Evolutionary conservation across 1,140 invertebrate genomes (phyloP).

Genomic region (Listronotus oregonensis): DNA sequence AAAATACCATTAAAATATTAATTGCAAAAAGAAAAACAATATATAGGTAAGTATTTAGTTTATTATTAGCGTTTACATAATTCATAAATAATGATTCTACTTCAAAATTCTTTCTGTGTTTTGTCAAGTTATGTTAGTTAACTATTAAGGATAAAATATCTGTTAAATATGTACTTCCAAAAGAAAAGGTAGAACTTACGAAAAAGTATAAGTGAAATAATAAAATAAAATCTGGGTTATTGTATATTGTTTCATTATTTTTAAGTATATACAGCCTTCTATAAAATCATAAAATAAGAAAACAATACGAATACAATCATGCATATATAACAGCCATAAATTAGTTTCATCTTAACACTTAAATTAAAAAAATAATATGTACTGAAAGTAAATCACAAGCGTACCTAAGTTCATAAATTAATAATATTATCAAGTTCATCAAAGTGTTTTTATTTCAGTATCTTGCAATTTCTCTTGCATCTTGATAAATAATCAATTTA

Average conservation of each 20-base stretch:
- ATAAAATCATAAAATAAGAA: constrained; percentile 23
- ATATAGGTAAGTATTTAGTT: too few relatives aligned
- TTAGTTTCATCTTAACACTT: constrained; percentile 25
- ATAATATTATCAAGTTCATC: constrained; percentile 7
- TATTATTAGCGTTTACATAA: too few relatives aligned
- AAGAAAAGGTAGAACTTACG: too few relatives aligned
- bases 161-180: too few relatives aligned
- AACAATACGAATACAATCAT: constrained; percentile 21
- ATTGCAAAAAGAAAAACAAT: too few relatives aligned
- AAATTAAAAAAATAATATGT: constrained; percentile 12
- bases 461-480: not conserved
- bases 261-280: constrained; percentile 25
- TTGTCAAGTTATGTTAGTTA: too few relatives aligned
- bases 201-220: constrained; percentile 6
- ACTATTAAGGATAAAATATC: too few relatives aligned
- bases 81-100: too few relatives aligned
- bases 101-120: too few relatives aligned
- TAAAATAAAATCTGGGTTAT: constrained; percentile 12
- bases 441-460: constrained; percentile 5
- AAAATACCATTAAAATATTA: too few relatives aligned
- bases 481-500: not conserved
- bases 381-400: constrained; percentile 25
- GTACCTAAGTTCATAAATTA: constrained; percentile 4
- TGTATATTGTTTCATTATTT: constrained; percentile 24
- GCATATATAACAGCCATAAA: constrained; percentile 24